phyloP scores from a whole-genome alignment of 2,113 vertebrate genomes.

The Brachirus orientalis region DNA sequence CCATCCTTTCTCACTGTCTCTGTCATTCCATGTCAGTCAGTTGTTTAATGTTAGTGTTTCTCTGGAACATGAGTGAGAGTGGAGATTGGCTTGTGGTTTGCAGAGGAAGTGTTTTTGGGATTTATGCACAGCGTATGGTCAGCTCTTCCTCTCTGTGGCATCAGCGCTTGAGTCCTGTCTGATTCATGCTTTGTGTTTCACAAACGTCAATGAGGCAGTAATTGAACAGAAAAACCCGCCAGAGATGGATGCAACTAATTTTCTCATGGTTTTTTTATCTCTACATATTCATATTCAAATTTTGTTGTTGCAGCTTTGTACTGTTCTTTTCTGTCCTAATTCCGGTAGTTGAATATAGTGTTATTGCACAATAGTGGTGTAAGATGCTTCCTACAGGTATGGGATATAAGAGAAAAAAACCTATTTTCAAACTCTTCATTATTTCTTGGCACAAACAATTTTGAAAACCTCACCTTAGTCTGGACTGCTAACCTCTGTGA shows the following conservation, averaged over 20 bases:
- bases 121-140: not conserved
- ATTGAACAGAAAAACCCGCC: not conserved
- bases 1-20: not conserved
- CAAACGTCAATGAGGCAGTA: not conserved
- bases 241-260: not conserved
- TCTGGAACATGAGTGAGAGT: not conserved
- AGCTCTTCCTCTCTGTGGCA: not conserved
- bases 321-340: no score
- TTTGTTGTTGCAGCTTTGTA: no score
- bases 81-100: constrained; percentile 1
- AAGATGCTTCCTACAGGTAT: no score
- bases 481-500: no score
- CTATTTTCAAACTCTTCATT: no score
- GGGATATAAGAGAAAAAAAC: no score
- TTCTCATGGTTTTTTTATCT: no score
- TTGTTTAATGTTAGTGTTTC: not conserved
- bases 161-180: not conserved
- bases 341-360: no score
- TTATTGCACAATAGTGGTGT: no score
- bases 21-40: not conserved
- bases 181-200: constrained; percentile 10
- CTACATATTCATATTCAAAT: no score
- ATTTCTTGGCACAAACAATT: no score
- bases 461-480: no score
- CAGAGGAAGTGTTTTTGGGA: constrained; percentile 46